These are phyloP conservation scores for Pogoniulus pusillus DNA, from an alignment of 2,797 vertebrate species.

Conservation along the genomic window DNA sequence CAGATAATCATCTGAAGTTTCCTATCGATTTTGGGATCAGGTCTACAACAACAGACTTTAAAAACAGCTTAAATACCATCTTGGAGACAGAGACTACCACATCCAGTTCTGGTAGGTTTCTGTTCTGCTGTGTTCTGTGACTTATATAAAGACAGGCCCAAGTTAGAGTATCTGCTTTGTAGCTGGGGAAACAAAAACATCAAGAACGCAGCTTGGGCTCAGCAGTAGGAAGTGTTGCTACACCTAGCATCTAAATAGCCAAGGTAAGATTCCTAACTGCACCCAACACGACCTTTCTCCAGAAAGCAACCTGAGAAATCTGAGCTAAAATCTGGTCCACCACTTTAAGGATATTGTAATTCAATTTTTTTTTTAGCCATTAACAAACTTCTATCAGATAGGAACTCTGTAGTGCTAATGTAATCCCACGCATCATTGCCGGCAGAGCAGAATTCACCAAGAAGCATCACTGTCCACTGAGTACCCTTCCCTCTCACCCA, in stretches of 20 bases:
- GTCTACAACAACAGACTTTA: not conserved
- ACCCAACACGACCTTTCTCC: not conserved
- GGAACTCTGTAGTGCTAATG: not conserved
- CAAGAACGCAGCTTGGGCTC: not conserved
- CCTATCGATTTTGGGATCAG: not conserved
- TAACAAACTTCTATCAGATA: not conserved
- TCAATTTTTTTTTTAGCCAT: not conserved
- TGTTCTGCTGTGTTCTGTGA: not conserved
- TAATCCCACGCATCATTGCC: not conserved
- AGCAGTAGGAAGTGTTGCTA: not conserved
- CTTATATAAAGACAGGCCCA: not conserved
- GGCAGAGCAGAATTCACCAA: not conserved
- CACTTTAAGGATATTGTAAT: no score
- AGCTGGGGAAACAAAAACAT: not conserved
- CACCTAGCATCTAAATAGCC: not conserved
- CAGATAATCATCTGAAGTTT: not conserved
- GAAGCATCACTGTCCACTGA: not conserved
- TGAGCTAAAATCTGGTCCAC: not conserved
- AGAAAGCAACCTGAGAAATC: not conserved
- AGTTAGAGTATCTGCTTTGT: not conserved
- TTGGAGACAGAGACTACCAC: not conserved
- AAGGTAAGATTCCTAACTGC: not conserved
- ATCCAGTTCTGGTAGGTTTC: not conserved
- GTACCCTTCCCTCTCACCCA: not conserved
- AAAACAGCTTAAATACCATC: not conserved